A percentile compares a stretch with the other conserved stretches of the same genome.
Evolutionary conservation across 2,888 invertebrate species (phyloP).

Genomic region (Caenorhabditis virilis): DNA sequence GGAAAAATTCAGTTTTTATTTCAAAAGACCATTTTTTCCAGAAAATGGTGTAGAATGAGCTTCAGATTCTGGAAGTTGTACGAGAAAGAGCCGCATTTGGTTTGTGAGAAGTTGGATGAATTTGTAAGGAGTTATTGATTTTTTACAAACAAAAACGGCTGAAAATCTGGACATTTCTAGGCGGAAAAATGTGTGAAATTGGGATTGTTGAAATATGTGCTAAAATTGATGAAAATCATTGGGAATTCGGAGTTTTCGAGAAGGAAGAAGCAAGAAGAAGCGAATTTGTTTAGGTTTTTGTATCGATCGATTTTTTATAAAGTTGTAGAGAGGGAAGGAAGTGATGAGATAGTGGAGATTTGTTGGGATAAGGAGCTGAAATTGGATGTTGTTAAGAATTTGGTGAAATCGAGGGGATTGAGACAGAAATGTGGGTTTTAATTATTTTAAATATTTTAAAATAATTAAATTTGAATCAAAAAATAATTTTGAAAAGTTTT

Average conservation of each 20-base stretch:
- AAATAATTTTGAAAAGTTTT: too few species aligned
- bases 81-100: conserved; percentile 2
- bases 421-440: not conserved
- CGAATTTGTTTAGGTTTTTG: conserved; percentile 3
- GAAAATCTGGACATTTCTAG: not conserved
- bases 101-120: conserved; percentile 6
- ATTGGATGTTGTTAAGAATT: conserved; percentile 9
- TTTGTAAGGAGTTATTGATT: conserved; percentile 7
- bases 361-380: conserved; percentile 8
- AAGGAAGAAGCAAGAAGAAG: not conserved
- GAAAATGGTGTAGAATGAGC: conserved; percentile 6
- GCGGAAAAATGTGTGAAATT: conserved; percentile 8
- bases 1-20: not conserved
- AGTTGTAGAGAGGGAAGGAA: not conserved
- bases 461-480: too few species aligned
- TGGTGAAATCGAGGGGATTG: conserved; percentile 2
- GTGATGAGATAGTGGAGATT: conserved; percentile 4
- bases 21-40: not conserved
- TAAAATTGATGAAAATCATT: not conserved
- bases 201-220: conserved; percentile 3
- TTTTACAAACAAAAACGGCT: not conserved
- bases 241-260: conserved; percentile 2
- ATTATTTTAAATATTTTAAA: not conserved
- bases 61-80: conserved; percentile 13
- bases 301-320: conserved; percentile 15